Percentiles rank a stretch among this genome's conserved stretches.
phyloP scores from a whole-genome alignment of 2,113 vertebrate genomes.

The Petrocephalus microphthalmus region DNA sequence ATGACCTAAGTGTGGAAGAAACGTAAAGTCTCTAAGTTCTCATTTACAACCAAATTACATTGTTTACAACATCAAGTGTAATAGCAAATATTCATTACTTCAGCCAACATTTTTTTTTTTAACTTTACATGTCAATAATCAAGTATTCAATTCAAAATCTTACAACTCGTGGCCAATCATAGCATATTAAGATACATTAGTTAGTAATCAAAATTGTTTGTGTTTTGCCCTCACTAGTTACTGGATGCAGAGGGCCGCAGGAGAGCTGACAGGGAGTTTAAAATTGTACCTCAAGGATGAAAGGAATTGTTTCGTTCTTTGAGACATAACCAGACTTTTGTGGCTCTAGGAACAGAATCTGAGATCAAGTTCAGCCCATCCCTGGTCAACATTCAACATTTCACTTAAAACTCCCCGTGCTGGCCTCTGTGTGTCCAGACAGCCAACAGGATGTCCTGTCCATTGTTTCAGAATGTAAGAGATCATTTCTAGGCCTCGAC shows the following conservation, averaged over 20 bases:
- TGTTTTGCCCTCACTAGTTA: background rate
- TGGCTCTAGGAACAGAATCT: background rate
- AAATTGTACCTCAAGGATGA: background rate
- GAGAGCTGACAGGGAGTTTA: background rate
- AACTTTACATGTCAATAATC: background rate
- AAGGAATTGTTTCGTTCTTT: background rate
- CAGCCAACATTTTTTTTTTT: too few species aligned
- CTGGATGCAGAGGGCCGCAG: background rate
- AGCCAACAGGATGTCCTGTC: background rate
- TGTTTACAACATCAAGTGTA: background rate
- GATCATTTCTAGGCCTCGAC: too few species aligned
- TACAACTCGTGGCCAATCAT: background rate
- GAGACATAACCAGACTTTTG: background rate
- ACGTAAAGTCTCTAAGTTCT: background rate
- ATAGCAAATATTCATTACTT: background rate
- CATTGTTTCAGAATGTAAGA: background rate
- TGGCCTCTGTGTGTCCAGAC: background rate
- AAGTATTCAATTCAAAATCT: background rate
- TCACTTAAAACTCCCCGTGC: background rate
- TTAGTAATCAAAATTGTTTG: background rate
- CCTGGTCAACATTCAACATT: background rate
- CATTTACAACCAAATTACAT: background rate
- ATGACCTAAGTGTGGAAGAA: background rate
- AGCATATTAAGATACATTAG: background rate
- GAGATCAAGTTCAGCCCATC: background rate